These are phyloP conservation scores for Sturnus vulgaris DNA, from an alignment of 2,113 vertebrate species.

Conservation along the genomic window DNA sequence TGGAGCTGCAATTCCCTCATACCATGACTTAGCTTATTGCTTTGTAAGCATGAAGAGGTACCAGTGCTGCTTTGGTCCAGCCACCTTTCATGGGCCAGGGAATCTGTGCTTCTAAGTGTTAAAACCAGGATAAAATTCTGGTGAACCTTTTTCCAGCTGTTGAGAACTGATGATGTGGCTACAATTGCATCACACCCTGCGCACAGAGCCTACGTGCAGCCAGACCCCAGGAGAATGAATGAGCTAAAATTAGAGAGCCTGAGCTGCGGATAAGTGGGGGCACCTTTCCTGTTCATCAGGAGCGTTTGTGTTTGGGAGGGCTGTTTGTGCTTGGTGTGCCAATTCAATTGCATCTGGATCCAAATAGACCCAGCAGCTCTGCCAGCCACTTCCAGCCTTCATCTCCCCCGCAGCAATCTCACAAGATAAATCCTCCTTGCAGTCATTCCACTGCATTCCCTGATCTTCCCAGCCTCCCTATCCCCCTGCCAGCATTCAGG, in stretches of 20 bases:
- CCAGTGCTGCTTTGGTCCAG: background rate
- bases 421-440: background rate
- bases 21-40: background rate
- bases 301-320: background rate
- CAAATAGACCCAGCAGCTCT: background rate
- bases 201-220: background rate
- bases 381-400: background rate
- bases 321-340: background rate
- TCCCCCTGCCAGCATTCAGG: background rate
- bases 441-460: background rate
- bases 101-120: background rate
- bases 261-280: background rate
- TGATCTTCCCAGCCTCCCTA: background rate
- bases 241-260: constrained; percentile 35
- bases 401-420: background rate
- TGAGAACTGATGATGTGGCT: background rate
- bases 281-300: constrained; percentile 18
- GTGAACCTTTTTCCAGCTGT: background rate
- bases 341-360: background rate
- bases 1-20: background rate
- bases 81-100: background rate
- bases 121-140: background rate
- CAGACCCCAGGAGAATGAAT: background rate
- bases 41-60: background rate
- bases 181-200: background rate